Evolutionary conservation across 2,888 invertebrate species (phyloP), one percentile per base, ranked within the genome.

Genomic region (Caenorhabditis angaria): DNA sequence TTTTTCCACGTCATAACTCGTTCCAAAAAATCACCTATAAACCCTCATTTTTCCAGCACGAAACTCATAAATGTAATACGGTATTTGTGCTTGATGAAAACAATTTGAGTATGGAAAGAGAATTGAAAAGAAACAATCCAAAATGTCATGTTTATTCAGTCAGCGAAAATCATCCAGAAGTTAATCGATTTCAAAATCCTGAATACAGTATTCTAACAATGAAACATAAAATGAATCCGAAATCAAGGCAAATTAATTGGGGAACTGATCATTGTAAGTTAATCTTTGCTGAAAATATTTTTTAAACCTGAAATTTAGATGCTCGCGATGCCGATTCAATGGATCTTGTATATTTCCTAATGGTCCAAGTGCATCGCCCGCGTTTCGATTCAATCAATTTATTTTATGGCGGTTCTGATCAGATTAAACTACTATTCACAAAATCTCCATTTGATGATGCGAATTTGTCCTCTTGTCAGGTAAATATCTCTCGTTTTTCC

Each of bases 331-430:
- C 67, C 0, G 58, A 68, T 55, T 55, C 72, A 8, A 58, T 72
- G 4, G 67, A 67, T 59, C 32, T 72, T 29, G 64, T 64, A 2
- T 72, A 67, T n/a, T 67, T 67, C 55, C 64, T 67, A n/a, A 55
- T 64, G 8, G 67, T 65, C 18, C 67, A 72, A 41, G 72, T 67
- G 2, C 72, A 72, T 35, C 64, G 64, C 53, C 65, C 64, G 10
- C 72, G 72, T 28, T 67, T 62, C 63, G 74, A 74, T 56, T 64
- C 65, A 0, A 62, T 74, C 27, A 74, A 74, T 25, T 59, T 74
- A n/a, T 74, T 65, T 29, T 58, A 65, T 29, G 65, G 66, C 41
- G 74, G 74, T 48, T 61, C 32, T 14, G 47, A 70, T 20, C 70
- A 74, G 24, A 63, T 74, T 24, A 74, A 70, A 35, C 53, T 59